These are phyloP conservation scores for Sicus ferrugineus DNA, from an alignment of 2,888 invertebrate species.

Conservation along the genomic window DNA sequence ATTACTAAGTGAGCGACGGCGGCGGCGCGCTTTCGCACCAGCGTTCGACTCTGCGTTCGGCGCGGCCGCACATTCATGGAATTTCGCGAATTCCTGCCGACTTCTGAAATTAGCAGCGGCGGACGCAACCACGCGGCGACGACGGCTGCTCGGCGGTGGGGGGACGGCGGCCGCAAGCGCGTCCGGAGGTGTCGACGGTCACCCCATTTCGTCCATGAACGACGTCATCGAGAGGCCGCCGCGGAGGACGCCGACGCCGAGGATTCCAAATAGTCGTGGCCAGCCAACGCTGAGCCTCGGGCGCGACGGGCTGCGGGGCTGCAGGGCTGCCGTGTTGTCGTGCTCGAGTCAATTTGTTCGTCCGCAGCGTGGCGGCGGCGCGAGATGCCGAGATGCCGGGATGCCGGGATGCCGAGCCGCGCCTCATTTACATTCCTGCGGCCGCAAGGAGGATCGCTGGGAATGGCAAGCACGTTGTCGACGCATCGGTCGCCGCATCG, in stretches of 20 bases:
- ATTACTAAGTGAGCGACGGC: conserved; percentile 41
- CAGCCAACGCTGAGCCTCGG: conserved; percentile 27
- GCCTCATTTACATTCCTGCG: conserved; percentile 63
- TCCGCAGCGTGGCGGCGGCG: conserved; percentile 49
- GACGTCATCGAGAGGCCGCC: conserved; percentile 40
- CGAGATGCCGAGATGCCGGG: not conserved
- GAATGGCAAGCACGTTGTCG: conserved; percentile 29
- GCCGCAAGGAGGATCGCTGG: conserved; percentile 36
- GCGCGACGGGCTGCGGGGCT: not conserved
- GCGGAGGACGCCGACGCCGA: conserved; percentile 17
- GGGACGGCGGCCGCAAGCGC: conserved; percentile 33
- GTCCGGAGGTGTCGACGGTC: conserved; percentile 41
- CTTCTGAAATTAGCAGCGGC: conserved; percentile 48
- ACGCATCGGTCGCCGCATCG: conserved; percentile 38
- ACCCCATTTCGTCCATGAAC: conserved; percentile 60
- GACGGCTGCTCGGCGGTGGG: not conserved
- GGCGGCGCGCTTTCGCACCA: conserved; percentile 26
- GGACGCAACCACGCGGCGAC: conserved; percentile 35
- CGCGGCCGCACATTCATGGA: conserved; percentile 28
- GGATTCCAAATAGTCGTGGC: conserved; percentile 17
- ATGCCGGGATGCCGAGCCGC: no score
- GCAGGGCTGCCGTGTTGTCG: conserved; percentile 22
- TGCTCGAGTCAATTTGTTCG: conserved; percentile 52
- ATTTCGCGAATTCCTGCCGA: conserved; percentile 45
- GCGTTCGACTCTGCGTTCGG: not conserved